phyloP scores from a whole-genome alignment of 2,797 vertebrate species.

The Vespertilio murinus region DNA sequence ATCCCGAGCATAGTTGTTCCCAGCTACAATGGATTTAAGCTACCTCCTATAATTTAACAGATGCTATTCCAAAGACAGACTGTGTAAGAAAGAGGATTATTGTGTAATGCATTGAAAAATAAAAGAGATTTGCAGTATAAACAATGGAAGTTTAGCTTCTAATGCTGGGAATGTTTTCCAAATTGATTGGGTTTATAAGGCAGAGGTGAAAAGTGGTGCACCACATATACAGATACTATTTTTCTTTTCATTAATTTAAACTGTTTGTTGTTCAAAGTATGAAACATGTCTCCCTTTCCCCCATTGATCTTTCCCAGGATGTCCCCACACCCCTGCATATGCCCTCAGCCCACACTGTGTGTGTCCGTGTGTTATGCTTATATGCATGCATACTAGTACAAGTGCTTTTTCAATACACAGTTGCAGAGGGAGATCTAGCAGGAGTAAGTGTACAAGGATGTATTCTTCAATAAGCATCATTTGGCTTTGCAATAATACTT shows the following conservation, averaged over 20 bases:
- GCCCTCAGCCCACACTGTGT: too few relatives aligned
- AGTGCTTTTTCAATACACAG: neutral
- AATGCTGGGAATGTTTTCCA: conserved; percentile 50
- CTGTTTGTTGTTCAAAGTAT: too few relatives aligned
- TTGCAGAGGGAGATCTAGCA: neutral
- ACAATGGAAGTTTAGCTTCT: conserved; percentile 40
- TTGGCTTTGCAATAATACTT: conserved; percentile 29
- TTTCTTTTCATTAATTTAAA: too few relatives aligned
- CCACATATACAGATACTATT: neutral
- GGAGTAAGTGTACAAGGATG: neutral
- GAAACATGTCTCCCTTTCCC: too few relatives aligned
- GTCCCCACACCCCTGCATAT: too few relatives aligned
- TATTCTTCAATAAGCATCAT: neutral
- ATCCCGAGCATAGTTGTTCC: neutral
- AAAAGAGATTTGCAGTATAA: conserved; percentile 61
- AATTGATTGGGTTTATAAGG: conserved; percentile 39
- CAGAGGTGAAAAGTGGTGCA: conserved; percentile 33
- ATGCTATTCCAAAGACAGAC: conserved; percentile 13
- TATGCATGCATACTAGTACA: too few relatives aligned
- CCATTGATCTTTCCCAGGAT: too few relatives aligned
- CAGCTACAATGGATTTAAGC: conserved; percentile 49
- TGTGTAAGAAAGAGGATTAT: conserved; percentile 59
- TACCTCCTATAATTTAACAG: conserved; percentile 60
- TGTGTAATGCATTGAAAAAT: conserved; percentile 64
- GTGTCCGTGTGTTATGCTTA: too few relatives aligned